Evolutionary conservation across 1,140 invertebrate species (phyloP), one percentile per base, ranked within the genome.

Genomic region (Phenacoccus solenopsis): DNA sequence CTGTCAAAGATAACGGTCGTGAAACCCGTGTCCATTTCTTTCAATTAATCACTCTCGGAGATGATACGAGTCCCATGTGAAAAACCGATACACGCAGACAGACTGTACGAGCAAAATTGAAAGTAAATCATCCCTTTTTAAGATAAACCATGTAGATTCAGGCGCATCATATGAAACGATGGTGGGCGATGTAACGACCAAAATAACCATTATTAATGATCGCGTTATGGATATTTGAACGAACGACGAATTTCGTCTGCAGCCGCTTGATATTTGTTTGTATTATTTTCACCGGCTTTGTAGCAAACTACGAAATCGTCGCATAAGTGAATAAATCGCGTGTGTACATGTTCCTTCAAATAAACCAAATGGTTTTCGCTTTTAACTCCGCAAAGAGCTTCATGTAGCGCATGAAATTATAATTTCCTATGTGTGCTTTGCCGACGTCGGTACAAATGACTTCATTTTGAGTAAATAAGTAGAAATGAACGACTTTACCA

Each of bases 1-100:
- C 59, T 64, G 59, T 64, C 59, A 64, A 64, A 64, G 59, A 64
- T 64, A 64, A 64, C 59, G 25, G 59, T 64, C 59, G 25, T 64
- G 25, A 27, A 64, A 64, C 59, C 59, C 59, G 16, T 64, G 59
- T 64, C 59, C 59, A 64, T 64, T 64, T 64, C 59, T 64, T 64
- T 64, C 59, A 64, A 64, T 64, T 64, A 64, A 64, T 64, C 59
- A 64, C 59, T 27, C 12, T 27, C 59, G 59, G 25, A 64, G 59
- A 25, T 64, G 59, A 64, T 64, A 64, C 21, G 59, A 64, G 25
- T 20, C 13, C 59, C 21, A 64, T 64, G 20, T 64, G 59, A 64
- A 27, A 64, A 64, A 64, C 22, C 13, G 59, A 64, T 64, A 64
- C 59, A 59, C 13, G 56, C 56, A 4, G 21, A n/a, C 56, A 59